Percentiles rank a stretch among this genome's conserved stretches.
phyloP scores from a whole-genome alignment of 2,888 invertebrate species.

The Drosophila atripex region DNA sequence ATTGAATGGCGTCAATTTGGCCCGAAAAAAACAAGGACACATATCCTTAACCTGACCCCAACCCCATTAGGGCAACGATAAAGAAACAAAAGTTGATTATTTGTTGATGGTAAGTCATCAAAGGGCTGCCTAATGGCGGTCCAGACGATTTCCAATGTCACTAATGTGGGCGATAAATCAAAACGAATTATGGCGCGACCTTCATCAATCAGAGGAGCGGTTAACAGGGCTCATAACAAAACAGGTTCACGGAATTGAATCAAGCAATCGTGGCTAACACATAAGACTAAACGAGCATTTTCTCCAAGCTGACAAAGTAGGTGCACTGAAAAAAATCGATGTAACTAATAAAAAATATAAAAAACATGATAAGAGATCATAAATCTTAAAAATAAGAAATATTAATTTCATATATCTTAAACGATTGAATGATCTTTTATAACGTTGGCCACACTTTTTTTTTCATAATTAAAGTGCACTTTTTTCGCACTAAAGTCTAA shows the following conservation, averaged over 20 bases:
- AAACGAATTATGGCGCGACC: constrained; percentile 49
- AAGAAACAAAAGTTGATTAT: constrained; percentile 18
- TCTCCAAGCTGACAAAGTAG: constrained; percentile 6
- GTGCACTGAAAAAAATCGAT: constrained; percentile 29
- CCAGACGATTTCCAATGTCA: constrained; percentile 9
- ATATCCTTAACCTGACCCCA: neutral
- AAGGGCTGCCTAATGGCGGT: constrained; percentile 4
- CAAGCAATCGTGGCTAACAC: constrained; percentile 11
- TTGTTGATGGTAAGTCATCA: constrained; percentile 19
- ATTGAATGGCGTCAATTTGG: neutral
- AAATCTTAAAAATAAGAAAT: neutral
- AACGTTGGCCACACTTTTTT: neutral
- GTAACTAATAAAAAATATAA: constrained; percentile 26
- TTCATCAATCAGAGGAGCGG: constrained; percentile 70
- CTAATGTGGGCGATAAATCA: constrained; percentile 60
- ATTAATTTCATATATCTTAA: neutral
- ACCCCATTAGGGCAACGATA: neutral
- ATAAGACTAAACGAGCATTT: constrained; percentile 4
- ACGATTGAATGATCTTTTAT: neutral
- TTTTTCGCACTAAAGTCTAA: constrained; percentile 71
- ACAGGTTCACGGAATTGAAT: constrained; percentile 29
- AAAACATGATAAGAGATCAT: neutral
- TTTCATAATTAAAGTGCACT: neutral
- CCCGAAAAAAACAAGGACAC: neutral
- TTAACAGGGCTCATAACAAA: constrained; percentile 42